Evolutionary conservation across 2,797 vertebrate genomes (phyloP).

Genomic region (Poeciliopsis presidionis): DNA sequence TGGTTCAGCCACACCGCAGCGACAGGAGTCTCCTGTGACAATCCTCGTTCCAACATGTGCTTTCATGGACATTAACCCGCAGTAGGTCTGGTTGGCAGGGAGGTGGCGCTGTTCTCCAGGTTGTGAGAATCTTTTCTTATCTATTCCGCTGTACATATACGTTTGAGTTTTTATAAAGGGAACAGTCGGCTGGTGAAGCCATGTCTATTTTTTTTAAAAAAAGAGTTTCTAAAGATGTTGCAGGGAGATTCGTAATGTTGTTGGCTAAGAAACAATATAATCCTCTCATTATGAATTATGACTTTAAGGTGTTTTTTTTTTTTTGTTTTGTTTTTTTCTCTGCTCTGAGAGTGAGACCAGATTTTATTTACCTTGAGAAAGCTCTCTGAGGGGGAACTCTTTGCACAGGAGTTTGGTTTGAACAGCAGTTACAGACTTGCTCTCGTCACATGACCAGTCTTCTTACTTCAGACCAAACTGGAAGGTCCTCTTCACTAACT

Average conservation of each 20-base stretch:
- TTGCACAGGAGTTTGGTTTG: conserved; percentile 67
- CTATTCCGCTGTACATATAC: conserved; percentile 79
- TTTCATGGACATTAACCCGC: conserved; percentile 44
- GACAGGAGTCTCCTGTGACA: conserved; percentile 59
- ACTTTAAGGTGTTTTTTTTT: conserved; percentile 7
- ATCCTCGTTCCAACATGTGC: conserved; percentile 55
- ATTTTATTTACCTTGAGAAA: conserved; percentile 25
- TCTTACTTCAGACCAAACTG: conserved; percentile 53
- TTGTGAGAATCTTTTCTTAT: conserved; percentile 57
- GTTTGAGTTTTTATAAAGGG: conserved; percentile 81
- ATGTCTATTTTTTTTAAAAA: conserved; percentile 83
- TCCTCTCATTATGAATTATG: conserved; percentile 32
- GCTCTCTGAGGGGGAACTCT: conserved; percentile 43
- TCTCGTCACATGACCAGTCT: conserved; percentile 50
- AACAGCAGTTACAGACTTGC: conserved; percentile 52
- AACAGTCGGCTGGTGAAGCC: conserved; percentile 74
- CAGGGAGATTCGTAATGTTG: conserved; percentile 62
- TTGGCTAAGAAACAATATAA: conserved; percentile 40
- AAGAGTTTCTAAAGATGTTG: conserved; percentile 76
- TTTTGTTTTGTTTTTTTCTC: conserved; percentile 29
- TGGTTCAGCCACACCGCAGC: conserved; percentile 50
- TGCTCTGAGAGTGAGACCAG: conserved; percentile 33
- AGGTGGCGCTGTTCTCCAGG: conserved; percentile 40
- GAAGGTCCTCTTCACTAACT: conserved; percentile 52
- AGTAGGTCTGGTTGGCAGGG: conserved; percentile 50